Base-by-base conservation (phyloP, 2,797 vertebrate species). In the Oryzias sinensis region DNA sequence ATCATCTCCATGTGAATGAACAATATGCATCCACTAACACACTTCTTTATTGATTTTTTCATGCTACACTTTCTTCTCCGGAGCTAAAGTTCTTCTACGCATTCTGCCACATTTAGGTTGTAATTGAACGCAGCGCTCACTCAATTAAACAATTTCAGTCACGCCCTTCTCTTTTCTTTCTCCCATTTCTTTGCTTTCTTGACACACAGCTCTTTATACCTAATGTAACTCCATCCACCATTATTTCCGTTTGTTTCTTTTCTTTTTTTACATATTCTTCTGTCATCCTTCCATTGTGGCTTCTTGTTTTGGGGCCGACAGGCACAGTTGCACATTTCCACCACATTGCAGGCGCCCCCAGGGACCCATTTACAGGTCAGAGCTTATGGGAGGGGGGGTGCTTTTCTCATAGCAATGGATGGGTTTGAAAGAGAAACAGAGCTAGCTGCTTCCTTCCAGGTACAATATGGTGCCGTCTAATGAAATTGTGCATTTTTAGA, bases 61-160 rank as follows among this genome's bases (percentile, higher is more conserved):
- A 20, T 47, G 15, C 24, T 37, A 2, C 14, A 16, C 41, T 53
- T 29, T 27, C 25, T 45, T 49, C 45, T 63, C 24, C 51, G 5
- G 56, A 72, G 45, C 56, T 53, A 14, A 56, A 74, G 37, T 66
- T 59, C 53, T 80, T 81, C 79, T 58, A 70, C 65, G 68, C 59
- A 69, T 70, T 75, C 59, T 74, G 56, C 60, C 82, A 75, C 67
- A 63, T 82, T 81, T 66, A 61, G 43, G 57, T 68, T 56, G 59
- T 80, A 83, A 87, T 69, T 84, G 70, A 69, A 80, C 2, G 22
- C 81, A 70, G 66, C 76, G 42, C 60, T 67, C 62, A 68, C 53
- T 70, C 79, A 81, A 74, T 88, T 85, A 87, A 79, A 71, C 62
- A 43, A 61, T 81, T 80, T 69, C 25, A 68, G 65, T 75, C 74